Evolutionary conservation across 2,888 invertebrate genomes (phyloP).

Genomic region (Thysanoteuthis rhombus): DNA sequence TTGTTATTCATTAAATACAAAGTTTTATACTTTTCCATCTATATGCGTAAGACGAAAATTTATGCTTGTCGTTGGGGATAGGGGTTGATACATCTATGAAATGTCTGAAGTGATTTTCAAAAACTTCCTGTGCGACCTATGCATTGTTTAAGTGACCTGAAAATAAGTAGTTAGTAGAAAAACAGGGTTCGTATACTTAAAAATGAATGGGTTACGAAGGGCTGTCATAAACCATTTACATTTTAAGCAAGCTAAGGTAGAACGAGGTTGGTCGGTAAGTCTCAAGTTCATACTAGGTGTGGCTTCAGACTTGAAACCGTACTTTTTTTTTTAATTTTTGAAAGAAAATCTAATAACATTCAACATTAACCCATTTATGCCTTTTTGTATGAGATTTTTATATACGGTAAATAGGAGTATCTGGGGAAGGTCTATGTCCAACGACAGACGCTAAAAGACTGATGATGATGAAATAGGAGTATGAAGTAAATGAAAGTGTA

Average conservation of each 20-base stretch:
- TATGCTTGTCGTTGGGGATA: background rate
- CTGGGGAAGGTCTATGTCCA: no score
- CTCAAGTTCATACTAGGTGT: background rate
- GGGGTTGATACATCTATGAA: background rate
- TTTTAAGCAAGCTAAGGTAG: background rate
- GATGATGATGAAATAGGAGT: no score
- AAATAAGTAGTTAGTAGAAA: background rate
- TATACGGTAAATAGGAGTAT: no score
- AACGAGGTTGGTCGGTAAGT: background rate
- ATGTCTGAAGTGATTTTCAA: background rate
- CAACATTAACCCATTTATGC: no score
- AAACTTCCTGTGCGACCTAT: background rate
- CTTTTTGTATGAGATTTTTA: no score
- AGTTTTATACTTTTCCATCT: background rate
- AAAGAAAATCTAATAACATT: no score
- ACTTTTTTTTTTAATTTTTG: no score
- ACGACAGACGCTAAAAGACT: no score
- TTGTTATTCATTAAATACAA: background rate
- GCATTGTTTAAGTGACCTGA: background rate
- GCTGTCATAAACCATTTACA: background rate
- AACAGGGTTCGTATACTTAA: background rate
- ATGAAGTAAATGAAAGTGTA: no score
- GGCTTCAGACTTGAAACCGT: no score
- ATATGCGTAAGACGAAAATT: background rate
- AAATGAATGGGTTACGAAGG: background rate